phyloP scores from a whole-genome alignment of 2,888 invertebrate genomes.

The Pterostichus madidus region DNA sequence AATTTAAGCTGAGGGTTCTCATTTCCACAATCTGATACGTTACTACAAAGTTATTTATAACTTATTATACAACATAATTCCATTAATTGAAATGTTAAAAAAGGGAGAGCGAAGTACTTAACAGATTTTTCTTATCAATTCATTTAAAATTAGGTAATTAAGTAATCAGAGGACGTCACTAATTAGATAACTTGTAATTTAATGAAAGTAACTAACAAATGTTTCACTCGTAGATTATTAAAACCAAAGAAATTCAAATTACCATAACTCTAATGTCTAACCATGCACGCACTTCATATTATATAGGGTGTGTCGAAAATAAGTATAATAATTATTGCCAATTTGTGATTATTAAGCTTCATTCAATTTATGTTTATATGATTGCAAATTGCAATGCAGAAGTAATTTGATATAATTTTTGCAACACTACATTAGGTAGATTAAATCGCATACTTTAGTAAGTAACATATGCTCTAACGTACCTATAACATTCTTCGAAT shows the following conservation, averaged over 20 bases:
- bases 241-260: slow-evolving; percentile 42
- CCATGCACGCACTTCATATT: slow-evolving; percentile 37
- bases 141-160: neutral
- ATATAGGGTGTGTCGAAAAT: slow-evolving; percentile 34
- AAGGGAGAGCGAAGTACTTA: too few relatives aligned
- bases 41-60: too few relatives aligned
- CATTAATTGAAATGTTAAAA: too few relatives aligned
- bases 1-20: too few relatives aligned
- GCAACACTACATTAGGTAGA: neutral
- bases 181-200: slow-evolving; percentile 24
- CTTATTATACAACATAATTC: too few relatives aligned
- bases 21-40: too few relatives aligned
- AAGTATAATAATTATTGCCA: slow-evolving; percentile 36
- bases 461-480: neutral
- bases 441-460: neutral
- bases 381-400: slow-evolving; percentile 22
- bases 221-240: slow-evolving; percentile 33
- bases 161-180: slow-evolving; percentile 3
- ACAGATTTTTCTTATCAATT: neutral
- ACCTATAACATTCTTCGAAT: slow-evolving; percentile 10
- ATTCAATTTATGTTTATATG: slow-evolving; percentile 28
- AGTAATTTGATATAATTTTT: slow-evolving; percentile 6
- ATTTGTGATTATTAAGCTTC: slow-evolving; percentile 42
- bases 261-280: slow-evolving; percentile 49
- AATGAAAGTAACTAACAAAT: slow-evolving; percentile 31